Evolutionary conservation across 2,797 vertebrate genomes (phyloP), one percentile per base, ranked within the genome.

Genomic region (Helostoma temminkii): DNA sequence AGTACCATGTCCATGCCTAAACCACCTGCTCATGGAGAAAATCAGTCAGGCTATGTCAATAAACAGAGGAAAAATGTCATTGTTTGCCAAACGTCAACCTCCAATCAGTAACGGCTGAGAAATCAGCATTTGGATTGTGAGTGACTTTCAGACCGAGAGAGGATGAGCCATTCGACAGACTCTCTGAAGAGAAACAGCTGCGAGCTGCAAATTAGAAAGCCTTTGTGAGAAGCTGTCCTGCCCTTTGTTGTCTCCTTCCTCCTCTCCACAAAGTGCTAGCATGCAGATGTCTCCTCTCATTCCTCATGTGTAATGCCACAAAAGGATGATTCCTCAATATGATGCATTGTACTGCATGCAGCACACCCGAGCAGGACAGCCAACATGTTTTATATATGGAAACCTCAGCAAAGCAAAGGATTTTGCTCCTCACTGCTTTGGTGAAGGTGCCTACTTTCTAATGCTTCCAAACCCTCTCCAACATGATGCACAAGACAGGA

Each of bases 111-210:
- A 47, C 30, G 3, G 59, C 43, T 15, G 14, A 53, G 66, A 68
- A 78, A 84, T 78, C 73, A 58, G 64, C 16, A 18, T 58, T 71
- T 56, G 63, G 58, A 75, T 71, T 72, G 74, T 48, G 55, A 82
- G 59, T 28, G 66, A 55, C 80, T 87, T 77, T 63, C 55, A 53
- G 69, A 39, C 60, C 42, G 60, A 68, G 71, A 72, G 71, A 76
- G 74, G 61, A 83, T 57, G 26, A 47, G 55, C 67, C 22, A 21
- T 36, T 70, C 65, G 49, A 82, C 77, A 16, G 34, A 56, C 67
- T 79, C 73, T 77, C 71, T 60, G 83, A 78, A 85, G 73, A 69
- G 78, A 89, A 90, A 89, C 89, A 89, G 88, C 90, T 91, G 90
- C 83, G 56, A 76, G 76, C 76, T 52, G 80, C 83, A 91, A 87